phyloP scores from a whole-genome alignment of 2,888 invertebrate species.

The Hyles lineata region DNA sequence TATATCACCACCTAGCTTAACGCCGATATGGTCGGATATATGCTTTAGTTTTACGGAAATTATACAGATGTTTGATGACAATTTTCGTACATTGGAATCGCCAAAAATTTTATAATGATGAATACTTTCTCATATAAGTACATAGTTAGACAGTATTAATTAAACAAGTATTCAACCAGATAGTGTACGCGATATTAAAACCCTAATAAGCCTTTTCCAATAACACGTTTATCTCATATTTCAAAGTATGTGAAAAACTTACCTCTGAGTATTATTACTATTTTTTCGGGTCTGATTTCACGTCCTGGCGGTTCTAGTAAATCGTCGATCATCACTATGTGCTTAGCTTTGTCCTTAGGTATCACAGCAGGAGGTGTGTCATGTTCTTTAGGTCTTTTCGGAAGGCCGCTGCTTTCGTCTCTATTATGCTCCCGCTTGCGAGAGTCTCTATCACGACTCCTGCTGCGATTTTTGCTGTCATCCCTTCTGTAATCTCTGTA shows the following conservation, averaged over 20 bases:
- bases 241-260: neutral
- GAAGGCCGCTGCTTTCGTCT: slow-evolving; percentile 59
- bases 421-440: slow-evolving; percentile 69
- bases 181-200: too few species aligned
- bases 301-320: slow-evolving; percentile 92
- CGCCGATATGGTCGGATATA: too few species aligned
- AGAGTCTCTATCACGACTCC: slow-evolving; percentile 66
- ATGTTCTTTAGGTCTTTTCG: slow-evolving; percentile 60
- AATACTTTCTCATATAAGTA: too few species aligned
- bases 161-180: too few species aligned
- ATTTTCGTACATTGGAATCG: too few species aligned
- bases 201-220: too few species aligned
- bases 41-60: too few species aligned
- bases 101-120: too few species aligned
- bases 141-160: too few species aligned
- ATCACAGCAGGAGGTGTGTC: neutral
- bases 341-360: slow-evolving; percentile 54
- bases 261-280: slow-evolving; percentile 95
- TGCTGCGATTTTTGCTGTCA: slow-evolving; percentile 56
- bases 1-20: too few species aligned
- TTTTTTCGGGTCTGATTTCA: slow-evolving; percentile 89
- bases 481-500: slow-evolving; percentile 57
- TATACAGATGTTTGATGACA: too few species aligned
- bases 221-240: too few species aligned
- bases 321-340: slow-evolving; percentile 90